Base-by-base conservation (phyloP, 2,888 invertebrate species). In the Tricholauxania praeusta region DNA sequence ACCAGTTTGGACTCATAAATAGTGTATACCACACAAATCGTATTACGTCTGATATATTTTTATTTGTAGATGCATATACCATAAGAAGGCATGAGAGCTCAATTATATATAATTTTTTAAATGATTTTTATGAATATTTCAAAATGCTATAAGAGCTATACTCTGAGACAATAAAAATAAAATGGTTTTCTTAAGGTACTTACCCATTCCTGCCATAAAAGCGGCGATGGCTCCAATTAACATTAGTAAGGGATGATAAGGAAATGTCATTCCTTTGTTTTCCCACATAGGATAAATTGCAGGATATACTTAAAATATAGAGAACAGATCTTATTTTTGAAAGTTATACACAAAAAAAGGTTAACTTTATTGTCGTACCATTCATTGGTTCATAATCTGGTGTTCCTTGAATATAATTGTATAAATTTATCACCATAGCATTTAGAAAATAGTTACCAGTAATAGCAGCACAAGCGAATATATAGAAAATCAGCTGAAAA, bases 191-290 rank as follows among this genome's bases (percentile, higher is more conserved):
- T 51, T 62, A 15, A 15, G 12, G 19, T 7, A 78, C 80, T 77
- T 74, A 85, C 85, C 73, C 73, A 82, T 78, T 62, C 80, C 83
- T 14, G 81, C 76, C 10, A 81, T 65, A 48, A 75, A 82, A 0
- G 74, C 60, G 0, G 78, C 75, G 28, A 78, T 73, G 47, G 72
- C 64, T 17, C 79, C 79, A 0, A 82, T 10, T 19, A 78, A 80
- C 74, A 84, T 78, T 60, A 82, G 77, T 5, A 85, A 65, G 1
- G 78, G 72, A 55, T 81, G 84, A 72, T 84, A 83, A 3, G 85
- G 86, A 70, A 80, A 80, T 1, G 78, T 39, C 71, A 84, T 76
- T 39, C 83, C 81, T 39, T 39, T 39, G 1, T 39, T 39, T 39
- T 39, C 39, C 39, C 39, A 39, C 10, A 39, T 4, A 7, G 39